phyloP scores from a whole-genome alignment of 92 coral and sea anemone genomes.

The Zoanthus sociatus region DNA sequence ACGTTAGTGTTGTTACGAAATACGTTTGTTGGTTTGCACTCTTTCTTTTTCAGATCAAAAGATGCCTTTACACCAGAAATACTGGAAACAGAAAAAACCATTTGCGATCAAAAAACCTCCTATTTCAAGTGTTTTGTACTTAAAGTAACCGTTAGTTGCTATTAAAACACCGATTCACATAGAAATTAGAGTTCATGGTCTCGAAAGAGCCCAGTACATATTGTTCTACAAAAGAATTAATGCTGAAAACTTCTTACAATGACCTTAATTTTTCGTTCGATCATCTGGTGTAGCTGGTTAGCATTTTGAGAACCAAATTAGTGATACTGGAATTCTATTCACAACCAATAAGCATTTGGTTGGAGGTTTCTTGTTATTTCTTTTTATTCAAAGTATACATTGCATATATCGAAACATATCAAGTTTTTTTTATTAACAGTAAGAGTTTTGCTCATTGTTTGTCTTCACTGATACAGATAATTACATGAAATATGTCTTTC shows the following conservation, averaged over 20 bases:
- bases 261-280: not conserved
- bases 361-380: not conserved
- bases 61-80: not conserved
- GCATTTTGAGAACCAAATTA: not conserved
- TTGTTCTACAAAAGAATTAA: not conserved
- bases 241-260: not conserved
- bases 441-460: too few relatives aligned
- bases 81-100: not conserved
- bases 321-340: conserved; percentile 4
- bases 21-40: too few relatives aligned
- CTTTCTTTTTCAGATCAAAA: not conserved
- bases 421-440: too few relatives aligned
- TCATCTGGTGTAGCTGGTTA: not conserved
- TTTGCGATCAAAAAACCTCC: not conserved
- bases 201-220: not conserved
- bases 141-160: conserved; percentile 35
- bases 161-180: not conserved
- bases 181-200: conserved; percentile 4
- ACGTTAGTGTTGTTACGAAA: too few relatives aligned
- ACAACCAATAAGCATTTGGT: not conserved
- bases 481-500: not conserved
- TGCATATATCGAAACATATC: not conserved
- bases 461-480: not conserved
- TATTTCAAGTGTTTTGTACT: conserved; percentile 30
- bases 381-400: not conserved